These are phyloP conservation scores for Trichopoda pennipes DNA, from an alignment of 2,888 invertebrate species.

Conservation along the genomic window DNA sequence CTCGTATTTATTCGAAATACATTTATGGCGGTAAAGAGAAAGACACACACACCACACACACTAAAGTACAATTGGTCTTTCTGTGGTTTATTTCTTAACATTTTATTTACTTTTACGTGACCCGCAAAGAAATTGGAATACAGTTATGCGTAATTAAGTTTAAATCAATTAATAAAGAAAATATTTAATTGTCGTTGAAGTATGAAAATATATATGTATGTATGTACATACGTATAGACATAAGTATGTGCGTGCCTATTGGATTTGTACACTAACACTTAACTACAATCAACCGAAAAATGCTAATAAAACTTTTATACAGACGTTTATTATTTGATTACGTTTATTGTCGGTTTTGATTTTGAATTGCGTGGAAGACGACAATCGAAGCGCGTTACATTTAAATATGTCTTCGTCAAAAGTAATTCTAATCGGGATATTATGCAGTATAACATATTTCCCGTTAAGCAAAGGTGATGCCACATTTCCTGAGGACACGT, in stretches of 20 bases:
- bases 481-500: slow-evolving; percentile 73
- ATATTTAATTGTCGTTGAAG: slow-evolving; percentile 20
- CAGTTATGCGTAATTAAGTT: slow-evolving; percentile 41
- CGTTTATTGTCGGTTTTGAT: slow-evolving; percentile 56
- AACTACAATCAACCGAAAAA: slow-evolving; percentile 15
- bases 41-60: neutral
- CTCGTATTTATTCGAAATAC: slow-evolving; percentile 15
- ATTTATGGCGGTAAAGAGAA: neutral
- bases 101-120: slow-evolving; percentile 44
- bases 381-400: slow-evolving; percentile 21
- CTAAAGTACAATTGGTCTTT: neutral
- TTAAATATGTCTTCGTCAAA: slow-evolving; percentile 42
- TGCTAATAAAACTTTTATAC: slow-evolving; percentile 61
- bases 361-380: slow-evolving; percentile 54
- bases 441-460: slow-evolving; percentile 21
- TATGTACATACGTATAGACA: slow-evolving; percentile 22
- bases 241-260: slow-evolving; percentile 22
- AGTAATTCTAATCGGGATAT: slow-evolving; percentile 17
- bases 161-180: slow-evolving; percentile 6
- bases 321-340: slow-evolving; percentile 32
- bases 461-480: slow-evolving; percentile 48
- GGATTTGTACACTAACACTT: slow-evolving; percentile 28
- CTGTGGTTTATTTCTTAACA: neutral
- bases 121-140: slow-evolving; percentile 58
- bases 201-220: slow-evolving; percentile 16